A percentile compares a stretch with the other conserved stretches of the same genome.
phyloP scores from a whole-genome alignment of 2,113 vertebrate species.

The Cyrtonyx montezumae region DNA sequence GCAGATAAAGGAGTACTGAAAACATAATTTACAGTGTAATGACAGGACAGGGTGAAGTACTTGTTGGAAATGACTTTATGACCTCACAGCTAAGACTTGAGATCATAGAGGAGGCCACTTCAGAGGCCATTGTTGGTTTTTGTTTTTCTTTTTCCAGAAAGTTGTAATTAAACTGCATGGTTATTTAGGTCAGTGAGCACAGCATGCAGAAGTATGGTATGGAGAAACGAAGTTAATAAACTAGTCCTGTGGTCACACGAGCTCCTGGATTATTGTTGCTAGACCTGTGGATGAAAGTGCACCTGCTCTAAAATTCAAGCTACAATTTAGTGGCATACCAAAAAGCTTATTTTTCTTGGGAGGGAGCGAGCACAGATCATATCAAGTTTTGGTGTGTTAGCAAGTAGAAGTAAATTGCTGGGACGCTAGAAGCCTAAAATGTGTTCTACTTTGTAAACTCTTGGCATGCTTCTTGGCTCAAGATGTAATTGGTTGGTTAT shows the following conservation, averaged over 20 bases:
- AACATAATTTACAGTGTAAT: not conserved
- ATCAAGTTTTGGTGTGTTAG: not conserved
- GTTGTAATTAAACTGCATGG: not conserved
- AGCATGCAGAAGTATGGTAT: not conserved
- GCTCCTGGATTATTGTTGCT: not conserved
- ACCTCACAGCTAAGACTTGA: not conserved
- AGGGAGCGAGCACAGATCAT: not conserved
- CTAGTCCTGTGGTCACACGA: not conserved
- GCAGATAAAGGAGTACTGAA: not conserved
- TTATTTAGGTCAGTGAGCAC: constrained; percentile 24
- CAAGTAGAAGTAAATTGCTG: not conserved
- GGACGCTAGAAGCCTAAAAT: not conserved
- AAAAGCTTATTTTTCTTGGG: not conserved
- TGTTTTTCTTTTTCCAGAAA: not conserved
- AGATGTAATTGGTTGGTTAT: not conserved
- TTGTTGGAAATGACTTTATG: not conserved
- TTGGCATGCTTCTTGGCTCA: not conserved
- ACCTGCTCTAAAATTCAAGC: not conserved
- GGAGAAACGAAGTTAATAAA: not conserved
- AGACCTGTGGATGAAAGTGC: not conserved
- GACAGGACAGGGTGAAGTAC: not conserved
- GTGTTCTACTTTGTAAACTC: not conserved
- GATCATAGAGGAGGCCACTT: not conserved
- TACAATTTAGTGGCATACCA: not conserved
- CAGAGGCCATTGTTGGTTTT: not conserved